Evolutionary conservation across 2,888 invertebrate genomes (phyloP).

Genomic region (Phyllotreta striolata): DNA sequence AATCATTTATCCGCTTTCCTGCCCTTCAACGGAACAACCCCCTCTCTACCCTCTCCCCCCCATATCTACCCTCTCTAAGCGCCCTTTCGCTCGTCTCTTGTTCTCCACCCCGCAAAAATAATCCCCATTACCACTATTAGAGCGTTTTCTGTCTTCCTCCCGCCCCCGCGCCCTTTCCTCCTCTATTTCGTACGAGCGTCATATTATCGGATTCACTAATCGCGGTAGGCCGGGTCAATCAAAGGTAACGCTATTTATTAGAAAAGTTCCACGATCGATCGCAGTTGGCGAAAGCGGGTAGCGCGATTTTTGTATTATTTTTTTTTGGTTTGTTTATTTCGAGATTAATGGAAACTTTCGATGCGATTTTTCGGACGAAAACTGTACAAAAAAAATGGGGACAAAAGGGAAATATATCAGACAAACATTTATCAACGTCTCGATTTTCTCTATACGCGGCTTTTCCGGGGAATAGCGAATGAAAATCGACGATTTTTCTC

Average conservation of each 20-base stretch:
- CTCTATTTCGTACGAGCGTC: constrained; percentile 7
- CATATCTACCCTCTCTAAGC: no score
- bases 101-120: constrained; percentile 51
- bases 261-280: no score
- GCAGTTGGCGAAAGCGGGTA: no score
- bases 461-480: constrained; percentile 30
- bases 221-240: no score
- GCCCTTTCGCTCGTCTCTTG: constrained; percentile 34
- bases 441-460: constrained; percentile 23
- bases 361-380: no score
- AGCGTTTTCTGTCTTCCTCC: constrained; percentile 38
- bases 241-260: no score
- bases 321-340: no score
- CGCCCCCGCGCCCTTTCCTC: constrained; percentile 13
- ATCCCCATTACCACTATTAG: constrained; percentile 52
- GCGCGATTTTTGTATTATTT: no score
- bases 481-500: constrained; percentile 41
- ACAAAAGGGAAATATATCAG: constrained; percentile 30
- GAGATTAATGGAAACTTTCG: no score
- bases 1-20: constrained; percentile 50
- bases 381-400: not conserved
- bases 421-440: constrained; percentile 28
- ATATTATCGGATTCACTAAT: not conserved
- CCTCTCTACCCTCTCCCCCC: constrained; percentile 19
- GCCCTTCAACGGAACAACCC: constrained; percentile 12